Percentiles rank a stretch among this genome's conserved stretches.
Conservation (phyloP, 2,113 vertebrate species). For the Taurulus bubalis region DNA sequence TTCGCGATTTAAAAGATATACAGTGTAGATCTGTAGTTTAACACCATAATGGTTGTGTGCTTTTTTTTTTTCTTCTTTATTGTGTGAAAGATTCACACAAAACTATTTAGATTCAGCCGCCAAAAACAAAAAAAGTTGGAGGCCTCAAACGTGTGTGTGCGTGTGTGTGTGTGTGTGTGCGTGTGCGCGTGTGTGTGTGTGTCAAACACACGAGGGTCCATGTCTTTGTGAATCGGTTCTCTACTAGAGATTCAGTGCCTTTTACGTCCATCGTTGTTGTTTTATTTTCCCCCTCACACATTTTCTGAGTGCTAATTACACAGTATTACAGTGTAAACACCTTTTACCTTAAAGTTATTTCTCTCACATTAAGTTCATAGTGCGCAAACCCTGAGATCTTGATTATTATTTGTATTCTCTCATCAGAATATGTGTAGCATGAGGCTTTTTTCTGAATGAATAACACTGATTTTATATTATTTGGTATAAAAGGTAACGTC, state of each 20-base stretch:
- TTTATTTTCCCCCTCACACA: constrained; percentile 63
- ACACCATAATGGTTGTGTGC: constrained; percentile 40
- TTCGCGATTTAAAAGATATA: constrained; percentile 34
- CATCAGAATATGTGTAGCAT: constrained; percentile 61
- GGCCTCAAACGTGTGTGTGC: no score
- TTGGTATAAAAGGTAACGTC: constrained; percentile 39
- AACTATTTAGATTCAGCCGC: constrained; percentile 20
- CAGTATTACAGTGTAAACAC: constrained; percentile 58
- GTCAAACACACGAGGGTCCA: no score
- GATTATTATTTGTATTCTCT: constrained; percentile 5
- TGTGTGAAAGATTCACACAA: constrained; percentile 29
- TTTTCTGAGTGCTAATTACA: constrained; percentile 67
- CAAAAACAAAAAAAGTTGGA: no score
- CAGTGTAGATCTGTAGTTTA: constrained; percentile 34
- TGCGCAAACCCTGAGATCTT: constrained; percentile 57
- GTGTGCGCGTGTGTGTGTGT: no score
- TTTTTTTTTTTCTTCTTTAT: no score
- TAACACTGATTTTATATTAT: constrained; percentile 55
- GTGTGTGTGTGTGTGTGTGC: no score
- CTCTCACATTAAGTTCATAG: constrained; percentile 42
- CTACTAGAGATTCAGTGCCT: constrained; percentile 83
- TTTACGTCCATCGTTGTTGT: constrained; percentile 67
- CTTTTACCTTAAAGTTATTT: constrained; percentile 68
- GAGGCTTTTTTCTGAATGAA: constrained; percentile 50
- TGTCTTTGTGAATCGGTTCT: no score